Conservation (phyloP, 2,797 vertebrate species). For the Sternarchorhynchus goeldii region DNA sequence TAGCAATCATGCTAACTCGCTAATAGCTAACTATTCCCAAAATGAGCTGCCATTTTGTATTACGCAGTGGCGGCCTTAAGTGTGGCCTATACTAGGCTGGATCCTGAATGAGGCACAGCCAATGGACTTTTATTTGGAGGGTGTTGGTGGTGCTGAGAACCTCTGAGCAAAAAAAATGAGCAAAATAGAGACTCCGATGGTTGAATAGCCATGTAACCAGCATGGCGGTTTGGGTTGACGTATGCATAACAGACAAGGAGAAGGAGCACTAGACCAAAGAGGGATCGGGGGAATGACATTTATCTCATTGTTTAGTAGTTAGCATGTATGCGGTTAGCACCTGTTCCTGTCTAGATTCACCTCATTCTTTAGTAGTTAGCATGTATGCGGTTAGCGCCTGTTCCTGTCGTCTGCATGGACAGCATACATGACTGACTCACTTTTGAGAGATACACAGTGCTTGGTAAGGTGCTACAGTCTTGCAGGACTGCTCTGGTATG, state of each 20-base stretch:
- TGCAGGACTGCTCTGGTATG: conserved; percentile 28
- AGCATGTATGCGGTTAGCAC: not conserved
- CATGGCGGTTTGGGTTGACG: no score
- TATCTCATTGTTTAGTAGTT: no score
- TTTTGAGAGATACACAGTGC: conserved; percentile 37
- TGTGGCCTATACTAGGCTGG: conserved; percentile 65
- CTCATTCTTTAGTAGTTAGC: not conserved
- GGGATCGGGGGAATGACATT: no score
- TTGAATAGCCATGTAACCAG: not conserved
- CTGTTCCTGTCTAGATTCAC: not conserved
- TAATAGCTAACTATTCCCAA: conserved; percentile 72
- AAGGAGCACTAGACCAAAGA: no score
- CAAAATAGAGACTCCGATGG: conserved; percentile 19
- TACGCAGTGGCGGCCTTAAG: conserved; percentile 62
- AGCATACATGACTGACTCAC: conserved; percentile 30
- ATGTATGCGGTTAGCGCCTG: not conserved
- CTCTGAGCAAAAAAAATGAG: conserved; percentile 7
- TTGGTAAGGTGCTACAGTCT: conserved; percentile 21
- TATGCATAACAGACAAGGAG: no score
- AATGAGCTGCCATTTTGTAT: conserved; percentile 73
- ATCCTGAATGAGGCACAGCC: conserved; percentile 55
- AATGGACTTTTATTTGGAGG: conserved; percentile 28
- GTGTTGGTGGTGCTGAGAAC: conserved; percentile 36
- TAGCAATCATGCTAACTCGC: conserved; percentile 69
- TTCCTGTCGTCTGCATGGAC: not conserved